phyloP scores from a whole-genome alignment of 2,797 vertebrate genomes.

The Delichon dasypus region DNA sequence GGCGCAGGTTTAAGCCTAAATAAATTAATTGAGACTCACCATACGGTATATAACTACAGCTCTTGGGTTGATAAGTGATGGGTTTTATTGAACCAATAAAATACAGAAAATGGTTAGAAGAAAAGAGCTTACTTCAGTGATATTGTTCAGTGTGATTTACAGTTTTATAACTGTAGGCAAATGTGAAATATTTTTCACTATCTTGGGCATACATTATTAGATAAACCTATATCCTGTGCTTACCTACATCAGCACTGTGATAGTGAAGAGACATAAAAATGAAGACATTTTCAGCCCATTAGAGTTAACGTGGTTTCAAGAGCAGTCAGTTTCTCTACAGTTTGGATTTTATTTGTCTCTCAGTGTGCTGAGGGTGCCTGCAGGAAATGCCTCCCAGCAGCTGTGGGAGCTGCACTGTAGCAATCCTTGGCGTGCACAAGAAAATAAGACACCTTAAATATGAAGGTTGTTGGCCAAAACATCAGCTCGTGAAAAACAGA shows the following conservation, averaged over 20 bases:
- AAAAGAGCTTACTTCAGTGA: slow-evolving; percentile 2
- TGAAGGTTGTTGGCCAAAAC: background rate
- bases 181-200: slow-evolving; percentile 37
- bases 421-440: background rate
- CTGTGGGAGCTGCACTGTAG: background rate
- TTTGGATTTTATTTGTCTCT: background rate
- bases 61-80: slow-evolving; percentile 32
- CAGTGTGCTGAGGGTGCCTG: background rate
- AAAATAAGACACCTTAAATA: background rate
- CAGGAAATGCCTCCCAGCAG: background rate
- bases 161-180: slow-evolving; percentile 49
- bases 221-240: slow-evolving; percentile 15
- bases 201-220: slow-evolving; percentile 29
- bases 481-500: background rate
- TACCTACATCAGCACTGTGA: background rate
- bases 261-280: background rate
- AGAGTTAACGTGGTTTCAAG: background rate
- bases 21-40: slow-evolving; percentile 14
- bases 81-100: slow-evolving; percentile 52
- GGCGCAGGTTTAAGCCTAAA: background rate
- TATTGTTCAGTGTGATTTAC: slow-evolving; percentile 38
- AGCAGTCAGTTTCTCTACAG: background rate
- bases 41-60: background rate
- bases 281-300: background rate
- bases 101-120: background rate